These are phyloP conservation scores for Myotis lucifugus DNA, from an alignment of 2,113 vertebrate genomes.

Conservation along the genomic window DNA sequence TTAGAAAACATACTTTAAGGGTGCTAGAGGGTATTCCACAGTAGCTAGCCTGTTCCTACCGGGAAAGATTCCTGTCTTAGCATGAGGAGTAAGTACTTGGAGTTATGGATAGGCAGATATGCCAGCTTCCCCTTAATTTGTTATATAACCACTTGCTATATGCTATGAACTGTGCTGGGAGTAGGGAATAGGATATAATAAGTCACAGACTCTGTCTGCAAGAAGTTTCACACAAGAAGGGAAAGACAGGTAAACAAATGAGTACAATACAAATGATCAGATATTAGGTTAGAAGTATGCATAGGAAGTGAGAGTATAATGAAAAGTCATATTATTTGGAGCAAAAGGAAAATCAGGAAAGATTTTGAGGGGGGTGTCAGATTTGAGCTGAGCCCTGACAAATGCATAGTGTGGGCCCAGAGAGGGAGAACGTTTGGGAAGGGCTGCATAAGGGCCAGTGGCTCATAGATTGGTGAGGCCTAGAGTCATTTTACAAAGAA, in stretches of 20 bases:
- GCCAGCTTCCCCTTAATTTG: neutral
- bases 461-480: neutral
- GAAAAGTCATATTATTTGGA: neutral
- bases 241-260: neutral
- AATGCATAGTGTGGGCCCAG: neutral
- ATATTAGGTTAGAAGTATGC: neutral
- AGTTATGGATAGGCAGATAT: neutral
- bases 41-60: neutral
- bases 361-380: neutral
- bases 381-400: neutral
- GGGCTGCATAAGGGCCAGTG: neutral
- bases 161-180: neutral
- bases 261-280: neutral
- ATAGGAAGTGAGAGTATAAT: neutral
- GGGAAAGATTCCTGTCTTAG: neutral
- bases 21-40: neutral
- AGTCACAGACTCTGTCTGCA: neutral
- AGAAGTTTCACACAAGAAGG: neutral
- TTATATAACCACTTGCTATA: neutral
- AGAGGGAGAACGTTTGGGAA: neutral
- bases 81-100: neutral
- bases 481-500: neutral
- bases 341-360: neutral
- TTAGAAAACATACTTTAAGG: conserved; percentile 37
- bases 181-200: neutral